Evolutionary conservation across 2,888 invertebrate genomes (phyloP), one percentile per base, ranked within the genome.

Genomic region (Torymus auratus): DNA sequence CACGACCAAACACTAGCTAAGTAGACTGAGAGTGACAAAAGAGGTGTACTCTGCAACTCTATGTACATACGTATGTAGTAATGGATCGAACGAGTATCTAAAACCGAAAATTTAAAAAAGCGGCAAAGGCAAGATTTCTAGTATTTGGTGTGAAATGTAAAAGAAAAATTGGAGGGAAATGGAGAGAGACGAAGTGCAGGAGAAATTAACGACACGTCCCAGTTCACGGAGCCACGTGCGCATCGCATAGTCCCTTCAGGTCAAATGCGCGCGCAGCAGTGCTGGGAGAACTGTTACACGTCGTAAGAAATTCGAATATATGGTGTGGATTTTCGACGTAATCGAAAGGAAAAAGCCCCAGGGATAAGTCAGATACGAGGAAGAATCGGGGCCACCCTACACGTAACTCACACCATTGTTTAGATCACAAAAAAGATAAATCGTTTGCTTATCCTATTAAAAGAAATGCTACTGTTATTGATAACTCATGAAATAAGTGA

Each of bases 71-170:
- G 7, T 28, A 7, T 41, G 41, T 41, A 41, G 5, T 41, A 41
- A 23, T 13, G 50, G 60, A 70, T 70, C 17, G 15, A 50, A 41
- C 1, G n/a, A 61, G 61, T 11, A 14, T 60, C 23, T 14, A n/a
- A 17, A 55, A 23, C 17, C 13, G 14, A 17, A 61, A 60, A 15
- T 13, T 15, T 7, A n/a, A 53, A 23, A 20, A 20, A 20, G 20
- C 20, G 17, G 23, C 53, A 53, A 52, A 7, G 11, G 15, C 4
- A 17, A 50, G 41, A 41, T 23, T 60, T 58, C 61, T 15, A 15
- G 52, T 53, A 75, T 68, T 60, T 62, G 70, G 53, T 41, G 62
- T 62, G 55, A 62, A 70, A 77, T 77, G 41, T 23, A 28, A 68
- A 76, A 76, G 53, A 20, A 53, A 61, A 68, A 68, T 55, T 28